Evolutionary conservation across 2,113 vertebrate genomes (phyloP), one percentile per base, ranked within the genome.

Genomic region (Excalfactoria chinensis): DNA sequence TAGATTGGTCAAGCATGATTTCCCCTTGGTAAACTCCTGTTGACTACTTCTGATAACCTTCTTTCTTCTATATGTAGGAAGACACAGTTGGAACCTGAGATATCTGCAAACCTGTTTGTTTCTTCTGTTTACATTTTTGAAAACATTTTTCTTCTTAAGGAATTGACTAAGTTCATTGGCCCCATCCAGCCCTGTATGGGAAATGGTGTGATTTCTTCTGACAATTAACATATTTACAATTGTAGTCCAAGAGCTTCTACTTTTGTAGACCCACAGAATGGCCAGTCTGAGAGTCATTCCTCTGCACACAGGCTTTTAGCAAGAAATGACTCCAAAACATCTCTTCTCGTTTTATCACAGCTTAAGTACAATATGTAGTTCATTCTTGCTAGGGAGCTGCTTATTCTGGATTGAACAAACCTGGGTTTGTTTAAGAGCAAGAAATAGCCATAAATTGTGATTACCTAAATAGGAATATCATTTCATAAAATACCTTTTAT

Each of bases 401-500:
- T 28, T 78, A 0, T 44, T 84, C 78, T 46, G 32, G 9, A 58
- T 13, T 32, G 66, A 79, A 37, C 8, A 92, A 82, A 89, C 34
- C 0, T 35, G 21, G 35, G 8, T 22, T 30, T 49, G 19, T 83
- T 94, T 82, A 93, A 84, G 19, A 79, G 14, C 9, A 26, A 92
- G 67, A 82, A 88, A 69, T 8, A 84, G 44, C 32, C 0, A 0
- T 90, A 93, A 93, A 95, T 79, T 94, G 76, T 89, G 76, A 53
- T 77, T 73, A 70, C 21, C 44, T 85, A 92, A 89, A 93, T 71
- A 74, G 77, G 72, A 93, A 75, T 86, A 94, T 91, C 56, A 79
- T 94, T 96, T 91, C 64, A 87, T 95, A 92, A 95, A 93, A 81
- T 84, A 70, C 73, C 82, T 97, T 96, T 97, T 94, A 97, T 91